Percentiles rank a stretch among this genome's conserved stretches.
Conservation (phyloP, 2,888 invertebrate genomes). For the Patella pellucida region DNA sequence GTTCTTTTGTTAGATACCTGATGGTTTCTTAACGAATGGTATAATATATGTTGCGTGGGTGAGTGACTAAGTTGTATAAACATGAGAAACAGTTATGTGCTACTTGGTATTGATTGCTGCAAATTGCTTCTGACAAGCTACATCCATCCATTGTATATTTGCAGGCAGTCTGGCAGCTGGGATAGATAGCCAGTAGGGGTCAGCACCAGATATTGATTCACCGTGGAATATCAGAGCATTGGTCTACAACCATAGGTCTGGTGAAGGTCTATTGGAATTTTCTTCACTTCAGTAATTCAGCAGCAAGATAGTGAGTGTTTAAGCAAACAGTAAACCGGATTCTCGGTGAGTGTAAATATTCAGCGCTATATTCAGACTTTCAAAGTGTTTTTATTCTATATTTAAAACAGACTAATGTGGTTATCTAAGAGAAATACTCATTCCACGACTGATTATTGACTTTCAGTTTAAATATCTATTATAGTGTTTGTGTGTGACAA, state of each 20-base stretch:
- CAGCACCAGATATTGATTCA: neutral
- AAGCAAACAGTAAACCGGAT: too few relatives aligned
- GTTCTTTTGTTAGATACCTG: too few relatives aligned
- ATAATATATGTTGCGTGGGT: slow-evolving; percentile 11
- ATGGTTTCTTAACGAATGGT: too few relatives aligned
- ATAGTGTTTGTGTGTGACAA: too few relatives aligned
- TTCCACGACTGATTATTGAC: too few relatives aligned
- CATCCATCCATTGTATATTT: neutral
- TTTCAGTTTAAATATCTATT: too few relatives aligned
- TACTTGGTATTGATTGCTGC: neutral
- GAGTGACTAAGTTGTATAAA: slow-evolving; percentile 9
- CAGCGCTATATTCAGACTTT: too few relatives aligned
- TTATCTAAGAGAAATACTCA: too few relatives aligned
- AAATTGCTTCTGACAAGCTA: neutral
- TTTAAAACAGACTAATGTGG: too few relatives aligned
- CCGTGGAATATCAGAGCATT: neutral
- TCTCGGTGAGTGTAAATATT: too few relatives aligned
- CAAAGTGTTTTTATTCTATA: too few relatives aligned
- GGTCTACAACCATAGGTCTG: neutral
- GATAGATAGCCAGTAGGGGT: neutral
- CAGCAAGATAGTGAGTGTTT: neutral
- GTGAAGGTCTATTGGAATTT: neutral
- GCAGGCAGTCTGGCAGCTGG: neutral
- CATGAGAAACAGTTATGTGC: too few relatives aligned
- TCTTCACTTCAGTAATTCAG: neutral